Evolutionary conservation across 2,113 vertebrate genomes (phyloP).

Genomic region (Boleophthalmus pectinirostris): DNA sequence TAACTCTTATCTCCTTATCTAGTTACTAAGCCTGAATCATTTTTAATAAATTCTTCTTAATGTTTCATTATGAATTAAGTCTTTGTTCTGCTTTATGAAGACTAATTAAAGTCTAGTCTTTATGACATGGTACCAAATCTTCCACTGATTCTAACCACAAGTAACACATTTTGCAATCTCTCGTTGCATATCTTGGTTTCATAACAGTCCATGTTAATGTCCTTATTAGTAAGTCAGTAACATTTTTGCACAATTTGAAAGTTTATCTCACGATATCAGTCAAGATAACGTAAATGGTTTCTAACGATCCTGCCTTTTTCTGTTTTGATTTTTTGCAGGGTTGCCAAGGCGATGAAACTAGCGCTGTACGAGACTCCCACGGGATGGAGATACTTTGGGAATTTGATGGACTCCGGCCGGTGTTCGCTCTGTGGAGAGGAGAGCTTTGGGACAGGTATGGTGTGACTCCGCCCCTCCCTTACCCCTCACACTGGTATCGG

Average conservation of each 20-base stretch:
- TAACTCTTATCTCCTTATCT: too few relatives aligned
- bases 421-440: slow-evolving; percentile 98
- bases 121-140: too few relatives aligned
- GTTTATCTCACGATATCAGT: slow-evolving; percentile 1
- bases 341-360: slow-evolving; percentile 94
- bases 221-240: slow-evolving; percentile 69
- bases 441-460: slow-evolving; percentile 95
- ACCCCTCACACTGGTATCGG: too few relatives aligned
- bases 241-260: slow-evolving; percentile 53
- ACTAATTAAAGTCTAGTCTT: too few relatives aligned
- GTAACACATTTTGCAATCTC: slow-evolving; percentile 7
- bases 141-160: slow-evolving; percentile 10
- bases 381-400: slow-evolving; percentile 97
- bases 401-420: slow-evolving; percentile 96
- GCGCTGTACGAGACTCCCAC: slow-evolving; percentile 96
- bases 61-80: too few relatives aligned
- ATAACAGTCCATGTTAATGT: slow-evolving; percentile 64
- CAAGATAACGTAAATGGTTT: slow-evolving; percentile 17
- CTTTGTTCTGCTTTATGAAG: too few relatives aligned
- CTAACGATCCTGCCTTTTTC: slow-evolving; percentile 9
- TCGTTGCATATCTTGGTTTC: slow-evolving; percentile 46
- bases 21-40: too few relatives aligned
- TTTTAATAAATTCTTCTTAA: too few relatives aligned
- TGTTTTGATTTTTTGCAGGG: slow-evolving; percentile 72
- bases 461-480: neutral